Base-by-base conservation (phyloP, 2,888 invertebrate genomes). In the Dione vanillae region DNA sequence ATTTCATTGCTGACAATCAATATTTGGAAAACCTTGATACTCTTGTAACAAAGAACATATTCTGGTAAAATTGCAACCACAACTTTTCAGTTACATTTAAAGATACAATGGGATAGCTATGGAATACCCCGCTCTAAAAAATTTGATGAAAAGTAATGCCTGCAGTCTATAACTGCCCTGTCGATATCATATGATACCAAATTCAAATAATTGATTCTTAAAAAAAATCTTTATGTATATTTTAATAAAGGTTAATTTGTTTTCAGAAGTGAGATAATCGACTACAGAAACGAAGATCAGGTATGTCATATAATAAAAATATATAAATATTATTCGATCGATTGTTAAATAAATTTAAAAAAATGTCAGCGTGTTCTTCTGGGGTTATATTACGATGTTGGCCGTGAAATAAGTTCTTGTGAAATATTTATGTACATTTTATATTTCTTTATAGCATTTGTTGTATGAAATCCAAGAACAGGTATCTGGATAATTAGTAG, bases 241-340 rank as follows among this genome's bases (percentile, higher is more conserved):
- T 20, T 70, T 73, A 56, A 40, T 65, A 27, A 54, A 10, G 68
- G 61, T 54, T 70, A 71, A 45, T 72, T 74, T 74, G 56, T 74
- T 92, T 91, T 68, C 90, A 94, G 93, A 83, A 92, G 87, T 75
- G 90, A 91, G 76, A 89, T 92, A 75, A 84, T 92, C 61, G 92
- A 92, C 79, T 93, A 87, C 77, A 83, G 85, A 16, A 86, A 88
- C 43, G 91, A 87, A 71, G 88, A 90, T 75, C 86, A 92, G 86
- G 92, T 93, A 78, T 81, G 92, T 84, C 52, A 58, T 8, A 41
- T 40, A 27, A 37, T 62, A 52, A 14, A n/a, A 7, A 35, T 11
- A 16, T 61, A 45, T 45, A 61, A 27, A 61, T 61, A 45, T 61
- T 61, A 61, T 45, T n/a, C 61, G 7, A 45, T 16, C 27, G 35